Percentiles rank a stretch among this genome's conserved stretches.
phyloP scores from a whole-genome alignment of 2,113 vertebrate genomes.

The Sorex araneus region DNA sequence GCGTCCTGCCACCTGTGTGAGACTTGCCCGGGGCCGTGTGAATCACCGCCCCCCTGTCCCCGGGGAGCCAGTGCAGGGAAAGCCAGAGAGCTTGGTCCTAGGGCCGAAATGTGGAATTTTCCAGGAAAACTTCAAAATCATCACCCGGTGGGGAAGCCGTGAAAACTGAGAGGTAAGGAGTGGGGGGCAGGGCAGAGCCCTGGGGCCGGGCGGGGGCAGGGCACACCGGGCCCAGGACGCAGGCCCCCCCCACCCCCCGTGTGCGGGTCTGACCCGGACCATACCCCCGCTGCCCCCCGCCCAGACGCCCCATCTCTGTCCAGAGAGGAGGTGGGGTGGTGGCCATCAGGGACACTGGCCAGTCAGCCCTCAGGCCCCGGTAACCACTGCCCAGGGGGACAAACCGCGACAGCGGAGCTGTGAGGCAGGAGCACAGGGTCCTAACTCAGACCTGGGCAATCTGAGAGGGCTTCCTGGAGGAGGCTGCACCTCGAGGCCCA shows the following conservation, averaged over 20 bases:
- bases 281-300: no score
- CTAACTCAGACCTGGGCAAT: neutral
- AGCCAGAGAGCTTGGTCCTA: conserved; percentile 74
- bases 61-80: conserved; percentile 12
- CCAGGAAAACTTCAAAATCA: conserved; percentile 94
- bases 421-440: neutral
- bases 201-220: neutral
- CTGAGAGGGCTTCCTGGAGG: conserved; percentile 40
- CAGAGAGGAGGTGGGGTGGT: no score
- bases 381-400: neutral
- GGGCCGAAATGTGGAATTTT: conserved; percentile 94
- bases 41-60: conserved; percentile 89
- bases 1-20: conserved; percentile 87
- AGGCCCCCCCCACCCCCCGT: no score
- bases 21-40: conserved; percentile 88
- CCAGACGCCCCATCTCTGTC: no score
- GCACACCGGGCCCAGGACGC: no score
- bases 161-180: neutral
- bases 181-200: neutral
- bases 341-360: neutral
- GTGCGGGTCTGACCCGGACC: neutral
- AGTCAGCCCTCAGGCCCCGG: neutral
- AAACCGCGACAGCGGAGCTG: neutral
- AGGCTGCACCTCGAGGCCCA: neutral
- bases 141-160: conserved; percentile 80